phyloP scores from a whole-genome alignment of 2,888 invertebrate species.

The Leptopilina syphax region DNA sequence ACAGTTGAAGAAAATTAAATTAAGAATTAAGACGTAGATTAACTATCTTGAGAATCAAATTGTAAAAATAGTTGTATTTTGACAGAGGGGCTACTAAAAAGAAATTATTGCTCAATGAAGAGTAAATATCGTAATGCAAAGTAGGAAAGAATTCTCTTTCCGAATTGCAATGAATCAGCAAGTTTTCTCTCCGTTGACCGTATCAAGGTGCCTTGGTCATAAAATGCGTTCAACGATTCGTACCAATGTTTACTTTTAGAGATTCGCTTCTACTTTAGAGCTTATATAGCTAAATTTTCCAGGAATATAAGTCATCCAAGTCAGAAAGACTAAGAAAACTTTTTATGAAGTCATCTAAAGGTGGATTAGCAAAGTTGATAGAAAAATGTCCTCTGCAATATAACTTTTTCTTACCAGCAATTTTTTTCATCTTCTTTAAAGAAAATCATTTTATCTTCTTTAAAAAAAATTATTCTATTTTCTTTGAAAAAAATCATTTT shows the following conservation, averaged over 20 bases:
- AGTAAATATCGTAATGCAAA: constrained; percentile 91
- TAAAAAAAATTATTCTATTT: no score
- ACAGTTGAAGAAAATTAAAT: neutral
- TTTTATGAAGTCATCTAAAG: neutral
- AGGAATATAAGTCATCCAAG: neutral
- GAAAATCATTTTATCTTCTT: neutral
- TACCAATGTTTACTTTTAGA: constrained; percentile 31
- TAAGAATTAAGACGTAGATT: no score
- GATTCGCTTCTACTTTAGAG: constrained; percentile 13
- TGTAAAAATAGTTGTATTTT: neutral
- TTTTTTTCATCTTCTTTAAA: neutral
- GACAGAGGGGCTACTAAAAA: no score
- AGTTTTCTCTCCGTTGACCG: constrained; percentile 54
- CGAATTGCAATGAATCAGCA: constrained; percentile 55
- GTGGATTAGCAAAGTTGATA: neutral
- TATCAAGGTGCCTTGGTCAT: constrained; percentile 46
- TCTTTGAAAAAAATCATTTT: no score
- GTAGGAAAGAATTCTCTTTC: constrained; percentile 84
- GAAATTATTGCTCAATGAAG: neutral
- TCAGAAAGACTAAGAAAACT: neutral
- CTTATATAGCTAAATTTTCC: constrained; percentile 3
- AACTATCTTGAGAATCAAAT: neutral
- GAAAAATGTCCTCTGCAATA: no score
- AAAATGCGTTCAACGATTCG: constrained; percentile 31
- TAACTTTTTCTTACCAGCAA: no score